Conservation (phyloP, 2,888 invertebrate species). For the Eurytoma californica region DNA sequence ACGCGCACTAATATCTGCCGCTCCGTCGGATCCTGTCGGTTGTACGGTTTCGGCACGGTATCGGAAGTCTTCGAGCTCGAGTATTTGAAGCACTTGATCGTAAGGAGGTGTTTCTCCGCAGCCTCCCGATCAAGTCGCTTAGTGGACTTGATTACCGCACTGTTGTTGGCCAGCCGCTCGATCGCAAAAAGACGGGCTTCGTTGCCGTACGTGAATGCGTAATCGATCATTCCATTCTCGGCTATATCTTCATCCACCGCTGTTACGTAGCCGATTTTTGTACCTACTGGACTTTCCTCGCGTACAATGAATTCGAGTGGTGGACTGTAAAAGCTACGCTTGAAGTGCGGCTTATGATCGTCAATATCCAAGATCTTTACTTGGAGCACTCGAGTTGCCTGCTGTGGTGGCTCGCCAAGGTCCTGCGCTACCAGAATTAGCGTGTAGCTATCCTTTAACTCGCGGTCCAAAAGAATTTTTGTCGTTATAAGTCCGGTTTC, state of each 20-base stretch:
- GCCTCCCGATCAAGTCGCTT: conserved; percentile 82
- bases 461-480: conserved; percentile 83
- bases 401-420: conserved; percentile 86
- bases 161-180: conserved; percentile 80
- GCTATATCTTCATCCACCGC: conserved; percentile 86
- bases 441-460: conserved; percentile 84
- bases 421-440: conserved; percentile 87
- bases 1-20: conserved; percentile 81
- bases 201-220: conserved; percentile 85
- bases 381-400: conserved; percentile 82
- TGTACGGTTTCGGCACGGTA: conserved; percentile 78
- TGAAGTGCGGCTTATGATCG: conserved; percentile 86
- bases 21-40: conserved; percentile 83
- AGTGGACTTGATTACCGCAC: conserved; percentile 79
- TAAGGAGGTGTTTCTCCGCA: conserved; percentile 78
- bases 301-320: conserved; percentile 80
- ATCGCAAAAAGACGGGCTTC: conserved; percentile 81
- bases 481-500: conserved; percentile 85
- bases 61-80: conserved; percentile 65
- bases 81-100: conserved; percentile 83
- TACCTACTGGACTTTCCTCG: conserved; percentile 83
- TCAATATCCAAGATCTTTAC: conserved; percentile 85
- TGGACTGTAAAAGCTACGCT: conserved; percentile 79
- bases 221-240: conserved; percentile 86
- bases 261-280: conserved; percentile 81